Conservation (phyloP, 1,140 invertebrate genomes). For the Calycopis cecrops region DNA sequence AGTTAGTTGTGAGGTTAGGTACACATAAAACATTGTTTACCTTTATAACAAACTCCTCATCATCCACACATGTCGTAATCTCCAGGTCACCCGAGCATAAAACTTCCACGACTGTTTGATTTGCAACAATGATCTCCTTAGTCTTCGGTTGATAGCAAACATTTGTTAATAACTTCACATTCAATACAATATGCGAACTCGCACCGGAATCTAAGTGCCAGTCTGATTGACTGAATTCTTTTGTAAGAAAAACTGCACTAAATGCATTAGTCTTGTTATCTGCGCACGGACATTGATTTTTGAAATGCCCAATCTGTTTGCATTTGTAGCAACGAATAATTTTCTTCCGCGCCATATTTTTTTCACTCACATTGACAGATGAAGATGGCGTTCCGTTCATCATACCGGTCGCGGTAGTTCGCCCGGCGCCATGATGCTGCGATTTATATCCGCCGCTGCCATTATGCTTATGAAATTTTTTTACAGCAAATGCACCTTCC, state of each 20-base stretch:
- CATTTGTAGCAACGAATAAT: slow-evolving; percentile 28
- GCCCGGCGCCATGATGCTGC: background rate
- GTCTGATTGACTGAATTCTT: slow-evolving; percentile 27
- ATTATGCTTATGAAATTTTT: slow-evolving; percentile 3
- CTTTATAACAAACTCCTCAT: slow-evolving; percentile 4
- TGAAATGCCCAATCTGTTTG: slow-evolving; percentile 27
- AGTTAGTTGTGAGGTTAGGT: slow-evolving; percentile 29
- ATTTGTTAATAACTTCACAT: slow-evolving; percentile 25
- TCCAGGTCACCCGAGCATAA: slow-evolving; percentile 27
- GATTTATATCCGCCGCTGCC: background rate
- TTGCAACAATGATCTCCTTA: slow-evolving; percentile 32
- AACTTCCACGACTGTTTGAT: slow-evolving; percentile 24
- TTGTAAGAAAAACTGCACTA: slow-evolving; percentile 31
- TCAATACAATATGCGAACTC: slow-evolving; percentile 28
- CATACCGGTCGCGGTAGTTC: background rate
- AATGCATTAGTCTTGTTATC: slow-evolving; percentile 33
- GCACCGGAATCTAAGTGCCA: slow-evolving; percentile 35
- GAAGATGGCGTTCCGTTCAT: background rate
- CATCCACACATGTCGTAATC: slow-evolving; percentile 24
- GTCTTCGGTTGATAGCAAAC: slow-evolving; percentile 22
- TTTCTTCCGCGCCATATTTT: slow-evolving; percentile 8
- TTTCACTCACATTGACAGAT: background rate
- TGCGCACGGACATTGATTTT: slow-evolving; percentile 21
- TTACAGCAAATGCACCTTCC: slow-evolving; percentile 20
- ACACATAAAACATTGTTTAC: slow-evolving; percentile 28